Conservation (phyloP, 2,888 invertebrate species). For the Smittia aterrima region DNA sequence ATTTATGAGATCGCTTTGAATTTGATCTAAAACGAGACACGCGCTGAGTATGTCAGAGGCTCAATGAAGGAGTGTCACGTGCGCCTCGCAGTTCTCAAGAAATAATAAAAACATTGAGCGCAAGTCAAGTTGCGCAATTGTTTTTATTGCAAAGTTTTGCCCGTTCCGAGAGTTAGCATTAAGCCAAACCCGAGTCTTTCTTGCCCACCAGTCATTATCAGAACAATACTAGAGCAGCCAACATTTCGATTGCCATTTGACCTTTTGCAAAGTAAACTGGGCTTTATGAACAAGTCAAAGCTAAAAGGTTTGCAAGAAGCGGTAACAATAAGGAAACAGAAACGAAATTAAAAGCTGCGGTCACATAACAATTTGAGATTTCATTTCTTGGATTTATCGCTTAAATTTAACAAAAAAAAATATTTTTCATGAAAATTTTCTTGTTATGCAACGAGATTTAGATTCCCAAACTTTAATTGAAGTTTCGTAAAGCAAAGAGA, state of each 20-base stretch:
- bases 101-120: neutral
- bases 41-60: neutral
- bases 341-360: conserved; percentile 8
- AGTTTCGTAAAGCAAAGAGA: too few relatives aligned
- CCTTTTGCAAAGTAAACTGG: neutral
- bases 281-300: neutral
- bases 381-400: neutral
- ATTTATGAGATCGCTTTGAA: neutral
- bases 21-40: neutral
- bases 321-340: conserved; percentile 4
- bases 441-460: too few relatives aligned
- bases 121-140: neutral
- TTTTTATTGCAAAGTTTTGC: neutral
- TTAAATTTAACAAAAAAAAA: neutral
- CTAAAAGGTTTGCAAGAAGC: neutral
- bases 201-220: conserved; percentile 8
- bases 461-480: too few relatives aligned
- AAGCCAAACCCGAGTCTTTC: conserved; percentile 3
- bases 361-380: neutral
- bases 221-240: neutral
- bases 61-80: neutral
- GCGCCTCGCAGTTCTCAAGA: conserved; percentile 1
- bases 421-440: neutral
- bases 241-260: conserved; percentile 1
- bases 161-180: neutral